Base-by-base conservation (phyloP, 2,888 invertebrate genomes). In the Noctua fimbriata region DNA sequence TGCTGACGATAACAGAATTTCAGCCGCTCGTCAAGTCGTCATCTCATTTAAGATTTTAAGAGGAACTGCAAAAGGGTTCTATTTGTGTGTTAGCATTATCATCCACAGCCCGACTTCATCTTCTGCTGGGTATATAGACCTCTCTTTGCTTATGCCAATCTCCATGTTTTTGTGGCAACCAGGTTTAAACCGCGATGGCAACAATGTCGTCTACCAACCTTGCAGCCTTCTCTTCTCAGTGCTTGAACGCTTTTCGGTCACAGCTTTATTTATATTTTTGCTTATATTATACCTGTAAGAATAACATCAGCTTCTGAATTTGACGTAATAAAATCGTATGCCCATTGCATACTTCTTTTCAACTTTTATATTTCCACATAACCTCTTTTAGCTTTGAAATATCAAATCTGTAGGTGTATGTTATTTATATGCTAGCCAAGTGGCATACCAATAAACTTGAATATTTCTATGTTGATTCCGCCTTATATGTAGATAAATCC, bases 1-100 rank as follows among this genome's bases (percentile, higher is more conserved):
- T 72, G 44, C 73, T 75, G 70, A 60, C 65, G 84, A 87, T 75
- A 77, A 83, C 44, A 60, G 28, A 63, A 21, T 69, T 69, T 77
- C 60, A 69, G 60, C 7, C 28, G 47, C 32, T 79, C 28, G 14
- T 69, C 58, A 44, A 67, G 36, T 16, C 24, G 36, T 49, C 44
- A 69, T 28, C n/a, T 5, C 24, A 44, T 12, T 80, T 65, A 80
- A 1, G 21, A 49, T 14, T 21, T 72, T 47, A 71, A 1, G 21
- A 49, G 28, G 47, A 10, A 24, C 14, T 21, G 41, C 24, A n/a
- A 36, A 36, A 21, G 10, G 21, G 32, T 28, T 10, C 21, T 63
- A 12, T 24, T 24, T 24, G 32, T 44, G 12, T 66, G 21, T 44
- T n/a, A 67, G 41, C 65, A 12, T 28, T 7, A 18, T 63, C 55